A percentile compares a stretch with the other conserved stretches of the same genome.
Evolutionary conservation across 2,113 vertebrate species (phyloP).

Genomic region (Thunnus thynnus): DNA sequence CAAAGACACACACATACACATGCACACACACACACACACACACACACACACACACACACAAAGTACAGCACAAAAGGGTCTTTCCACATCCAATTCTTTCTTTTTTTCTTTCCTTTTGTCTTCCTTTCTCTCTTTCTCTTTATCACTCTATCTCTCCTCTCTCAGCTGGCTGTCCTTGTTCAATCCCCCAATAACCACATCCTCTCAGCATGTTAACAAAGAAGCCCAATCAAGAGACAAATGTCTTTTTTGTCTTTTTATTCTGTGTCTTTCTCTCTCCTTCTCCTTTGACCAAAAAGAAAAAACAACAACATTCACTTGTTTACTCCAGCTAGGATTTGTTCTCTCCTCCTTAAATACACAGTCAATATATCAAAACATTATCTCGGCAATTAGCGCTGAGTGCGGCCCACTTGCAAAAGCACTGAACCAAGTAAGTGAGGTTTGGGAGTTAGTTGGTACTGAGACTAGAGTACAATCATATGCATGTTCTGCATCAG

Average conservation of each 20-base stretch:
- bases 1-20: too few relatives aligned
- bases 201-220: conserved; percentile 63
- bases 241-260: conserved; percentile 35
- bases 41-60: conserved; percentile 21
- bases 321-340: conserved; percentile 27
- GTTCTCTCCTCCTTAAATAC: conserved; percentile 24
- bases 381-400: conserved; percentile 59
- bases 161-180: conserved; percentile 60
- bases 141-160: conserved; percentile 23
- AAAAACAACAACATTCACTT: not conserved
- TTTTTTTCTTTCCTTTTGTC: conserved; percentile 13
- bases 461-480: conserved; percentile 38
- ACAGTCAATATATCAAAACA: conserved; percentile 54
- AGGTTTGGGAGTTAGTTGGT: conserved; percentile 37
- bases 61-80: conserved; percentile 15
- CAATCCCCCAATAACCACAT: conserved; percentile 57
- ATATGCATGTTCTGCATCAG: conserved; percentile 36
- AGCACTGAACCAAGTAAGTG: conserved; percentile 56
- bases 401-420: conserved; percentile 44
- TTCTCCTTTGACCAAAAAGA: conserved; percentile 8
- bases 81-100: conserved; percentile 20
- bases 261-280: conserved; percentile 23
- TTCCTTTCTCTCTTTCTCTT: conserved; percentile 1
- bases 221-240: conserved; percentile 62
- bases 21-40: conserved; percentile 28